Evolutionary conservation across 2,888 invertebrate species (phyloP).

Genomic region (Acleris emargana): DNA sequence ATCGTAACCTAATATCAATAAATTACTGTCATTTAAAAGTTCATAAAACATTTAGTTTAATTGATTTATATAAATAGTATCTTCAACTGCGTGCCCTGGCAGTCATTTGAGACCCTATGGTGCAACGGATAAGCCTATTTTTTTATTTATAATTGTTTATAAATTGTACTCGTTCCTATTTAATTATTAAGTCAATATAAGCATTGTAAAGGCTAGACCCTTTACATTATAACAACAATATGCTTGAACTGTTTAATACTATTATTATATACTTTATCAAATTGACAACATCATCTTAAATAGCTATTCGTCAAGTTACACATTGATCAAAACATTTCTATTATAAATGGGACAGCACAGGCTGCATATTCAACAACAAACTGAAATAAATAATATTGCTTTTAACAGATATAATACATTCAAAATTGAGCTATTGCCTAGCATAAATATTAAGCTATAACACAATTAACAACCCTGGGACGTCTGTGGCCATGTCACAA

Average conservation of each 20-base stretch:
- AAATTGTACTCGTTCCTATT: conserved; percentile 49
- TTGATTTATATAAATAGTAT: conserved; percentile 16
- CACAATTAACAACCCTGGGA: conserved; percentile 77
- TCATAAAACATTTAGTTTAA: conserved; percentile 10
- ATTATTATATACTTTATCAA: conserved; percentile 54
- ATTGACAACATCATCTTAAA: conserved; percentile 67
- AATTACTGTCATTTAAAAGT: conserved; percentile 15
- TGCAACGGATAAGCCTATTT: conserved; percentile 42
- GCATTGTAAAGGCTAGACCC: conserved; percentile 51
- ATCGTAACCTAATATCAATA: conserved; percentile 23
- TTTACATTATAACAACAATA: conserved; percentile 61
- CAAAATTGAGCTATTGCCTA: conserved; percentile 79
- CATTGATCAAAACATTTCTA: conserved; percentile 66
- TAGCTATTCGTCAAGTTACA: conserved; percentile 58
- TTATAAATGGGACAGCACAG: conserved; percentile 69
- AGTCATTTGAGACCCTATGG: conserved; percentile 23
- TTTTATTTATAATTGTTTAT: conserved; percentile 44
- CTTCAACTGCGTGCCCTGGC: conserved; percentile 13
- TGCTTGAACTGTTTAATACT: conserved; percentile 60
- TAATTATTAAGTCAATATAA: conserved; percentile 47
- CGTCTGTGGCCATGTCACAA: conserved; percentile 76
- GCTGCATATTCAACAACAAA: conserved; percentile 71
- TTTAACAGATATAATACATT: conserved; percentile 66
- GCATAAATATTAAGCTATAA: conserved; percentile 42
- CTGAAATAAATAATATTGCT: conserved; percentile 68